These are phyloP conservation scores for Bryconaethiops microstoma DNA, from an alignment of 2,797 vertebrate genomes.

Conservation along the genomic window DNA sequence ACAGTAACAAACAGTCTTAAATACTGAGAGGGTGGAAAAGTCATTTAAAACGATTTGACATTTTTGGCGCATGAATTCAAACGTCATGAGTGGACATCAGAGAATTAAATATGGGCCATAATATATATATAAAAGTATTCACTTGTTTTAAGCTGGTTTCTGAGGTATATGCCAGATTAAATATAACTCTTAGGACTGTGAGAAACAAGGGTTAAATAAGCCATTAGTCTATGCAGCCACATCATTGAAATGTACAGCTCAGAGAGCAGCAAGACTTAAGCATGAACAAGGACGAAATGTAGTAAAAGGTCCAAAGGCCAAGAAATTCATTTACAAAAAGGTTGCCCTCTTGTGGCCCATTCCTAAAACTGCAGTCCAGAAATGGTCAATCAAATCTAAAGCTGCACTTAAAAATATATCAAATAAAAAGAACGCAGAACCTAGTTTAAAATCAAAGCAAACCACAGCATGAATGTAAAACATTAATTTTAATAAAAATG, in stretches of 20 bases:
- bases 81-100: too few relatives aligned
- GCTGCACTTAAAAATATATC: not conserved
- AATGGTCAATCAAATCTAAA: not conserved
- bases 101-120: too few relatives aligned
- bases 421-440: not conserved
- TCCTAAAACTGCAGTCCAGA: slow-evolving; percentile 5
- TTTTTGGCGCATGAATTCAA: too few relatives aligned
- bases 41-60: too few relatives aligned
- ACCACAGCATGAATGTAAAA: not conserved
- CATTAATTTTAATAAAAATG: slow-evolving; percentile 42
- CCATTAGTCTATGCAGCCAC: not conserved
- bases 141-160: too few relatives aligned
- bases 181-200: too few relatives aligned
- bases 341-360: slow-evolving; percentile 44
- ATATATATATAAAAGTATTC: too few relatives aligned
- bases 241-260: not conserved
- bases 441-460: not conserved
- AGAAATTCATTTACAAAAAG: slow-evolving; percentile 22
- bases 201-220: not conserved
- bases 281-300: not conserved
- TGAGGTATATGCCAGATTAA: not conserved
- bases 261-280: not conserved
- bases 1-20: too few relatives aligned
- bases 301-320: not conserved
- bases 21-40: too few relatives aligned